Evolutionary conservation across 1,140 invertebrate species (phyloP).

Genomic region (Drosophila ercepeae): DNA sequence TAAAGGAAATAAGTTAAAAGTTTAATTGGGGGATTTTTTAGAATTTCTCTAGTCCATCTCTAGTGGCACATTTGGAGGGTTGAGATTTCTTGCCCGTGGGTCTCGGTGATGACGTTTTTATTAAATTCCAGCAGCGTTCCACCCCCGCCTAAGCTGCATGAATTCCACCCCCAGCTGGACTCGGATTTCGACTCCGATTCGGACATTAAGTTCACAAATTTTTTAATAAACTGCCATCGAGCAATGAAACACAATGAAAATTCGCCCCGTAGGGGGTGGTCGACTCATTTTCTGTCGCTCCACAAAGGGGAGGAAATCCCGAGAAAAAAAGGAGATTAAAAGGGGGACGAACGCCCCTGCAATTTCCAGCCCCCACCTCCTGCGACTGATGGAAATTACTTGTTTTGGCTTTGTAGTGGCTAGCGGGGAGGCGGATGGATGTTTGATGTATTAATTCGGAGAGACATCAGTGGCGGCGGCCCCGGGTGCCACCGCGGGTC

Average conservation of each 20-base stretch:
- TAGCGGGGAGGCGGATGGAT: slow-evolving; percentile 35
- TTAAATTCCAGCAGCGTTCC: slow-evolving; percentile 54
- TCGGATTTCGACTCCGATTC: too few species aligned
- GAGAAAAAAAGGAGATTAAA: not conserved
- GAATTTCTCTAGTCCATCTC: not conserved
- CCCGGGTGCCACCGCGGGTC: not conserved
- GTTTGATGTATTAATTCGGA: slow-evolving; percentile 71
- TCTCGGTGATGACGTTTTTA: slow-evolving; percentile 60
- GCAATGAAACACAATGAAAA: slow-evolving; percentile 64
- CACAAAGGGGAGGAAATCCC: not conserved
- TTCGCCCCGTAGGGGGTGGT: slow-evolving; percentile 13
- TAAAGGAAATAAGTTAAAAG: too few species aligned
- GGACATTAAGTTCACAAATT: slow-evolving; percentile 69
- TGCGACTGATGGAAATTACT: slow-evolving; percentile 58
- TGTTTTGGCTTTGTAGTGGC: slow-evolving; percentile 64
- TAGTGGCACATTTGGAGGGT: slow-evolving; percentile 31
- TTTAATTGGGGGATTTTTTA: too few species aligned
- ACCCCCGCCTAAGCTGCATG: not conserved
- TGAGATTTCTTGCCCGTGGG: slow-evolving; percentile 52
- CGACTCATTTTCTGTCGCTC: slow-evolving; percentile 11
- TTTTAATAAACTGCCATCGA: slow-evolving; percentile 75
- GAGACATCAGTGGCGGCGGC: not conserved
- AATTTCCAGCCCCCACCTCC: slow-evolving; percentile 18
- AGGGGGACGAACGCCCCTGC: slow-evolving; percentile 36
- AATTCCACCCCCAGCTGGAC: not conserved